These are phyloP conservation scores for Erebia ligea DNA, from an alignment of 2,888 invertebrate species.

Conservation along the genomic window DNA sequence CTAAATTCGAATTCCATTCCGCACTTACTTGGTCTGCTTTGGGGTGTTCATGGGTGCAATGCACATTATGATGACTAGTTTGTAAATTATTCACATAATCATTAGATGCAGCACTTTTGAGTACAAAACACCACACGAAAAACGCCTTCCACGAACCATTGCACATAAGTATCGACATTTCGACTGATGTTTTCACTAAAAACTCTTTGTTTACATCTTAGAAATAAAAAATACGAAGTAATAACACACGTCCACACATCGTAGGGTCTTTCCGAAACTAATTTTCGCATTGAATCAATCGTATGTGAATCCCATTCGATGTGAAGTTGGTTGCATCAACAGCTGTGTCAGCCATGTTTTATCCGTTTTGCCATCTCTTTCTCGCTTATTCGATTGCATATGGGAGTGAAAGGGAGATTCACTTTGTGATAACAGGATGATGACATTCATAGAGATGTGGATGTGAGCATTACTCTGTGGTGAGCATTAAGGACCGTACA, in stretches of 20 bases:
- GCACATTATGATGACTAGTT: conserved; percentile 61
- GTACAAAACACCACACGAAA: conserved; percentile 48
- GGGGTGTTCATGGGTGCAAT: conserved; percentile 87
- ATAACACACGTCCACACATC: conserved; percentile 23
- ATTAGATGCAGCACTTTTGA: conserved; percentile 44
- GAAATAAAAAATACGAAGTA: conserved; percentile 16
- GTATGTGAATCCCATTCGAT: conserved; percentile 8
- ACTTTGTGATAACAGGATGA: conserved; percentile 27
- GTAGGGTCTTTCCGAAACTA: conserved; percentile 14
- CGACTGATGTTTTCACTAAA: conserved; percentile 39
- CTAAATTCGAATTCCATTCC: conserved; percentile 6
- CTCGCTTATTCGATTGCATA: not conserved
- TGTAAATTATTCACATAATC: conserved; percentile 52
- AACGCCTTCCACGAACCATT: conserved; percentile 48
- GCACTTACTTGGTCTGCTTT: conserved; percentile 86
- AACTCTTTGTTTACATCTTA: conserved; percentile 71
- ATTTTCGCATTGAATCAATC: conserved; percentile 29
- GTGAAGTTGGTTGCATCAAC: conserved; percentile 32
- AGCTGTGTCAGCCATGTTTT: conserved; percentile 34
- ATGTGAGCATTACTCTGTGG: not conserved
- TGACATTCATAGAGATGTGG: conserved; percentile 19
- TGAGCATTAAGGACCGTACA: not conserved
- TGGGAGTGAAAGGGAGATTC: conserved; percentile 14
- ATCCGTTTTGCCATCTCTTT: conserved; percentile 8
- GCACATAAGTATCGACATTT: conserved; percentile 52